phyloP scores from a whole-genome alignment of 2,888 invertebrate genomes.

The Oxystoma pomonae region DNA sequence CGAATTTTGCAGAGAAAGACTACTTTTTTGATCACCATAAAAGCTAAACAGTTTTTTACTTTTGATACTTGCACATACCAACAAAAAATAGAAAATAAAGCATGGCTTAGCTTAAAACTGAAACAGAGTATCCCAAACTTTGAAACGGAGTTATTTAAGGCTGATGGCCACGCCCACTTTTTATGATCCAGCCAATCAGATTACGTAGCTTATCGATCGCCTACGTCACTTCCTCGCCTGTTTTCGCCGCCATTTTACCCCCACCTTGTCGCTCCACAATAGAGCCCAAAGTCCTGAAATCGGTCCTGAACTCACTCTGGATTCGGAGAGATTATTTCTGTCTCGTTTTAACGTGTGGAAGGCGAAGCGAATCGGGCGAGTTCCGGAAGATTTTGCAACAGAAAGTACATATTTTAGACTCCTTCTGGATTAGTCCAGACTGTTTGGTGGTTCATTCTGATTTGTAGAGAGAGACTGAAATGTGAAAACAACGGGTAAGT shows the following conservation, averaged over 20 bases:
- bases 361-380: neutral
- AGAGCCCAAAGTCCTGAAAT: neutral
- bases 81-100: too few species aligned
- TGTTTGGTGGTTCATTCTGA: too few species aligned
- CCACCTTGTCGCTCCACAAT: slow-evolving; percentile 7
- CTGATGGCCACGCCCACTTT: slow-evolving; percentile 15
- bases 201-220: slow-evolving; percentile 18
- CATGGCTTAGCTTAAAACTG: too few species aligned
- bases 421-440: neutral
- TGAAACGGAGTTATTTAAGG: slow-evolving; percentile 19
- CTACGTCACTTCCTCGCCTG: slow-evolving; percentile 21
- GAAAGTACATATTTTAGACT: neutral
- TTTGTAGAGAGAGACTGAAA: too few species aligned
- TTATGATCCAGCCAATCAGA: slow-evolving; percentile 14
- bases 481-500: too few species aligned
- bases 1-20: too few species aligned
- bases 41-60: too few species aligned
- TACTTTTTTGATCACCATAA: too few species aligned
- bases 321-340: neutral
- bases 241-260: slow-evolving; percentile 21
- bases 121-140: too few species aligned
- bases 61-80: too few species aligned
- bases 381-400: neutral
- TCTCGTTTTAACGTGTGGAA: neutral
- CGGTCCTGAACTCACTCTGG: neutral